These are phyloP conservation scores for Eumacrocentrus americanus DNA, from an alignment of 2,888 invertebrate genomes.

Conservation along the genomic window DNA sequence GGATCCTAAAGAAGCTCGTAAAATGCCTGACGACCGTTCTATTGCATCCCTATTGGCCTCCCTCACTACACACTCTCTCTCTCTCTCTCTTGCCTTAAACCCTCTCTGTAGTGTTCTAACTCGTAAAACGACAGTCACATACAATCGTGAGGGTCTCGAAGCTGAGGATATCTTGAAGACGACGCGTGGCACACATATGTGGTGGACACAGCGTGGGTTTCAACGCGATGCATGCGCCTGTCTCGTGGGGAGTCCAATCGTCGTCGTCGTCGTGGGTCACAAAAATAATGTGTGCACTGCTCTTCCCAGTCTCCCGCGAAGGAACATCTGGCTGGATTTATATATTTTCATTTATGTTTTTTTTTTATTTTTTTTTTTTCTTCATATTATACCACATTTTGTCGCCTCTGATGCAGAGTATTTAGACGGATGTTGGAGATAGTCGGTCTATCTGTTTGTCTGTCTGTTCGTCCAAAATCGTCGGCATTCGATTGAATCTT, in stretches of 20 bases:
- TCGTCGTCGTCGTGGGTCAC: slow-evolving; percentile 9
- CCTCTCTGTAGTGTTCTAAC: too few relatives aligned
- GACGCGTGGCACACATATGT: slow-evolving; percentile 27
- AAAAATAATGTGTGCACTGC: slow-evolving; percentile 22
- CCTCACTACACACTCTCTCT: too few relatives aligned
- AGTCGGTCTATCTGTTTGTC: too few relatives aligned
- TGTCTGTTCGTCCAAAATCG: too few relatives aligned
- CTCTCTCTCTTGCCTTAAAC: too few relatives aligned
- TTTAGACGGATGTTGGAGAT: too few relatives aligned
- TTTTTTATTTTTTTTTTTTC: too few relatives aligned
- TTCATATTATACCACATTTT: too few relatives aligned
- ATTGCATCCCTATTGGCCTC: not conserved
- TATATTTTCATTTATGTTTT: not conserved
- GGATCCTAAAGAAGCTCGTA: not conserved
- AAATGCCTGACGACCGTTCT: not conserved
- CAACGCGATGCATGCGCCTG: slow-evolving; percentile 22
- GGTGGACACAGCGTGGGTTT: slow-evolving; percentile 23
- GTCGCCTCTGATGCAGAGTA: too few relatives aligned
- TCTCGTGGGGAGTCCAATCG: slow-evolving; percentile 17
- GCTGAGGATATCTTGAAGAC: not conserved
- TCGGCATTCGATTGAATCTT: too few relatives aligned
- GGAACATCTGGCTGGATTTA: slow-evolving; percentile 19
- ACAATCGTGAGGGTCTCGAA: not conserved
- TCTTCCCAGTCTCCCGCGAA: slow-evolving; percentile 28
- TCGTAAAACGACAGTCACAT: not conserved